Percentiles rank a stretch among this genome's conserved stretches.
These are phyloP conservation scores for Oreochromis spilurus DNA, from an alignment of 2,113 vertebrate genomes.

Conservation along the genomic window DNA sequence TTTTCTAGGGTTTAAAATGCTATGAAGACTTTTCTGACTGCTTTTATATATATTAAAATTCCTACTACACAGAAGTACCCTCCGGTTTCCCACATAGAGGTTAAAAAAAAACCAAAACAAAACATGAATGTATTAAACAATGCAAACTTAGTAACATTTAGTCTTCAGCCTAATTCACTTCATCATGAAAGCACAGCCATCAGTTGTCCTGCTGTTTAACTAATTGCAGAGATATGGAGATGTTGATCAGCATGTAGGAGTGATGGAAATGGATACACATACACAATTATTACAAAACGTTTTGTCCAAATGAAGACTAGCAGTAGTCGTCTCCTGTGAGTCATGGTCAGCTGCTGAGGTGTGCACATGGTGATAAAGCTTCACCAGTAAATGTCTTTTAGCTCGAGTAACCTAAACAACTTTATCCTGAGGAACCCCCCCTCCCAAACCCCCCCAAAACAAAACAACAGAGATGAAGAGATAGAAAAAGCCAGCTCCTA, in stretches of 20 bases:
- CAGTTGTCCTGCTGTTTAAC: not conserved
- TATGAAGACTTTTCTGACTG: not conserved
- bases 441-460: not conserved
- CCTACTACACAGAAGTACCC: not conserved
- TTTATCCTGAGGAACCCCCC: not conserved
- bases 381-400: constrained; percentile 6
- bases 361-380: not conserved
- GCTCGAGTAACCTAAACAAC: not conserved
- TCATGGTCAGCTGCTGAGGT: not conserved
- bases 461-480: not conserved
- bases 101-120: not conserved
- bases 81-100: not conserved
- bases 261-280: not conserved
- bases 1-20: constrained; percentile 13
- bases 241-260: constrained; percentile 16
- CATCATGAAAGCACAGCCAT: not conserved
- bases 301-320: not conserved
- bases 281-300: constrained; percentile 17
- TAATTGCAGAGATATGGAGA: not conserved
- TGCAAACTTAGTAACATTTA: not conserved
- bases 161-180: constrained; percentile 4
- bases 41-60: not conserved
- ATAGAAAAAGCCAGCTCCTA: constrained; percentile 8
- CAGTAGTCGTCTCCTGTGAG: constrained; percentile 1
- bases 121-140: not conserved